phyloP scores from a whole-genome alignment of 2,797 vertebrate species.

The Spondyliosoma cantharus region DNA sequence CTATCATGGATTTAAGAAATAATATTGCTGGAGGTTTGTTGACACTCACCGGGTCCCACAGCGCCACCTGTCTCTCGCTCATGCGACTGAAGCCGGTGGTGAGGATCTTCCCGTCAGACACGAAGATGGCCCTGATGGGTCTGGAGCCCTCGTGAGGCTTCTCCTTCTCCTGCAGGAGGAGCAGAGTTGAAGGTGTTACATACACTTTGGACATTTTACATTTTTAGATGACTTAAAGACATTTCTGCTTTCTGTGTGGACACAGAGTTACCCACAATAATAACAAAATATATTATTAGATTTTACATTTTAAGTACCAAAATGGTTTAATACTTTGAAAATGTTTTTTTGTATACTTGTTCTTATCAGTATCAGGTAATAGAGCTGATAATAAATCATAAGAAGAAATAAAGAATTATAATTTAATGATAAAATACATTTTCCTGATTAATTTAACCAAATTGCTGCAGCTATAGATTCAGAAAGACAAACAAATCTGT shows the following conservation, averaged over 20 bases:
- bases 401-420: background rate
- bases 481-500: too few species aligned
- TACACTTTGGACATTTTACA: background rate
- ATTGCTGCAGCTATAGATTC: background rate
- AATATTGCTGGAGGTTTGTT: background rate
- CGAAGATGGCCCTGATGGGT: slow-evolving; percentile 87
- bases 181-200: background rate
- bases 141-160: slow-evolving; percentile 91
- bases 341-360: background rate
- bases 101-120: slow-evolving; percentile 87
- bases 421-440: background rate
- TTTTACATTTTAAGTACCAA: background rate
- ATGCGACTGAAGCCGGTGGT: slow-evolving; percentile 92
- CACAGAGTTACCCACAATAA: background rate
- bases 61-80: slow-evolving; percentile 94
- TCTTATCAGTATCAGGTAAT: background rate
- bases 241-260: background rate
- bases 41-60: slow-evolving; percentile 90
- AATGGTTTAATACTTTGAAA: background rate
- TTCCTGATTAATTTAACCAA: background rate
- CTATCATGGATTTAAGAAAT: too few species aligned
- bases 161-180: slow-evolving; percentile 86
- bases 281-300: background rate
- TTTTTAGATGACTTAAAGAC: too few species aligned
- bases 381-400: background rate